Evolutionary conservation across 2,797 vertebrate species (phyloP), one percentile per base, ranked within the genome.

Genomic region (Merluccius polli): DNA sequence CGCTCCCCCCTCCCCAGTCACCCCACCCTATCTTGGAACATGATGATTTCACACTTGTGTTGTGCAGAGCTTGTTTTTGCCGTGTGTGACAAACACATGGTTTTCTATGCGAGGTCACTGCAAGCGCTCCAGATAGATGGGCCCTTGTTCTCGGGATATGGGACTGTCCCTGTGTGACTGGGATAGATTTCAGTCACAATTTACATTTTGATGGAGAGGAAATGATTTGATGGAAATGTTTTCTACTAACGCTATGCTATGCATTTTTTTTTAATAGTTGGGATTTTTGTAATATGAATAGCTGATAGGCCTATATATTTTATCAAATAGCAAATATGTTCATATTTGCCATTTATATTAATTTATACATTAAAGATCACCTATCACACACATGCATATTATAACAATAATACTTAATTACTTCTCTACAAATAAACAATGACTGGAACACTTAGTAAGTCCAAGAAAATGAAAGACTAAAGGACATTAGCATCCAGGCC

Each of bases 31-130:
- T 81, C 83, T 87, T 79, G 88, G 90, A 92, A 92, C 90, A 91
- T 91, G 87, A 78, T 86, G 86, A 93, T 93, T 93, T 92, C 91
- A 93, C 91, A 93, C 89, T 88, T 77, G 78, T 89, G 86, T 91
- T 91, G 87, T 89, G 59, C 59, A 65, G 13, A 65, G 59, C n/a
- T 65, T 24, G 59, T 65, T 65, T 84, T 83, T 87, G 86, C 88
- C 82, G 65, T 72, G 75, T 72, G 71, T 88, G 86, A 91, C 87
- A 88, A 89, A 89, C 90, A 91, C 88, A 86, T 90, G 89, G 81
- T 89, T 89, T 84, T 87, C 85, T 86, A 74, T 41, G 74, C 87
- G 85, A 89, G 89, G 85, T 90, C 88, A 90, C 38, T 73, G 65
- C 77, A 85, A 81, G 87, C 80, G 36, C 73, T 82, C 72, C 83